phyloP scores from a whole-genome alignment of 2,888 invertebrate species.

The Lacanobia oleracea region DNA sequence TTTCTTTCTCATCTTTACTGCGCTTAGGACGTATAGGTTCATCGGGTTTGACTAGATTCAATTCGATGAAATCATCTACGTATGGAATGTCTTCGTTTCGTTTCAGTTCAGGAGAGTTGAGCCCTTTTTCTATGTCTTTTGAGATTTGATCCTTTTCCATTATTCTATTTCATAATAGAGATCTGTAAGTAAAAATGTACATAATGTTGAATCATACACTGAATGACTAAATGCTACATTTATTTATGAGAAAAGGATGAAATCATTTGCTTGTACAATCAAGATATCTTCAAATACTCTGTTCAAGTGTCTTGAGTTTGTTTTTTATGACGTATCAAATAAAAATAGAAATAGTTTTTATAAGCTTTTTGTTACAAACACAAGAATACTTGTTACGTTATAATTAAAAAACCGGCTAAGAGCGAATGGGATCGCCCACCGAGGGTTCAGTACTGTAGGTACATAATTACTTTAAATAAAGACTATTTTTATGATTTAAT shows the following conservation, averaged over 20 bases:
- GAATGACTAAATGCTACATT: conserved; percentile 17
- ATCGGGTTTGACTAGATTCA: conserved; percentile 71
- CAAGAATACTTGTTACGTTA: conserved; percentile 8
- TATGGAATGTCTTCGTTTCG: conserved; percentile 75
- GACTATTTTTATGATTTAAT: too few species aligned
- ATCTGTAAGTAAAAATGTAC: conserved; percentile 72
- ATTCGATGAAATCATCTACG: conserved; percentile 79
- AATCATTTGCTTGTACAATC: conserved; percentile 31
- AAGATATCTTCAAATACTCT: conserved; percentile 15
- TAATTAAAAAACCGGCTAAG: too few species aligned
- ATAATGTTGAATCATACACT: conserved; percentile 28
- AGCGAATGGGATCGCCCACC: too few species aligned
- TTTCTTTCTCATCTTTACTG: conserved; percentile 71
- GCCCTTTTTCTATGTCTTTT: conserved; percentile 79
- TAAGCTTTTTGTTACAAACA: conserved; percentile 34
- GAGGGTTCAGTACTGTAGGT: too few species aligned
- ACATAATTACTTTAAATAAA: too few species aligned
- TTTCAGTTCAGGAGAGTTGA: conserved; percentile 82
- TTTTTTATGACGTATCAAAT: conserved; percentile 33
- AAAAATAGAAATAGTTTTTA: conserved; percentile 20
- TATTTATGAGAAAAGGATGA: conserved; percentile 20
- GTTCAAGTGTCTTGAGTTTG: conserved; percentile 1
- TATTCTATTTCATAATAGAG: conserved; percentile 80
- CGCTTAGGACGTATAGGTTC: conserved; percentile 75
- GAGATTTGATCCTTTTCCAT: conserved; percentile 74